Base-by-base conservation (phyloP, 1,140 invertebrate species). In the Eubasilissa regina region DNA sequence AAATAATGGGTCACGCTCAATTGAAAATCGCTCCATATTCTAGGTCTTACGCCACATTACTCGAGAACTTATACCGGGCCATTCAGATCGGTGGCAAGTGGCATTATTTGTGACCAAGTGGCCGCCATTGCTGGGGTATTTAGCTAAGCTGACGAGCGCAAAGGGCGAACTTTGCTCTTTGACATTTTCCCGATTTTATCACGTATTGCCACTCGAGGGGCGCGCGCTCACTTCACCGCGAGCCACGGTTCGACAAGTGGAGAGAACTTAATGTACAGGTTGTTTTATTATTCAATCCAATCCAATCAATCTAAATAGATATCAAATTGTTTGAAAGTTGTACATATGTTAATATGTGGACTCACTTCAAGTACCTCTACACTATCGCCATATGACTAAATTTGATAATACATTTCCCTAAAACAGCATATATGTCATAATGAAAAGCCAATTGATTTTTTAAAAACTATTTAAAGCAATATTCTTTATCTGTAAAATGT, bases 151-250 rank as follows among this genome's bases (percentile, higher is more conserved):
- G 64, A 47, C 64, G 44, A 15, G 44, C 43, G 21, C 44, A 47
- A 62, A 68, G 44, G 75, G 79, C 77, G 78, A 73, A 73, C 68
- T 82, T 82, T 82, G 81, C 81, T 75, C 81, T 80, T 78, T 82
- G 81, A 82, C 81, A 80, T 82, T 82, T 72, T 80, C 78, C 51
- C 58, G 81, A 82, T 82, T 82, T 82, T 82, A 82, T 82, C 81
- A 82, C 81, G 81, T 82, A 80, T 82, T 79, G 76, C 77, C 77
- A 70, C 72, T 75, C 62, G 44, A 21, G 48, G 56, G 47, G 66
- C 10, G 19, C 9, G 43, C 56, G 53, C 43, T 17, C 60, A 78
- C 78, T 75, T 43, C 76, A 72, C 19, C 62, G 17, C 66, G 25
- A 47, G 58, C 55, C 43, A 53, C 70, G 53, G 21, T 25, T 55